Base-by-base conservation (phyloP, 2,113 vertebrate species). In the Ondatra zibethicus region DNA sequence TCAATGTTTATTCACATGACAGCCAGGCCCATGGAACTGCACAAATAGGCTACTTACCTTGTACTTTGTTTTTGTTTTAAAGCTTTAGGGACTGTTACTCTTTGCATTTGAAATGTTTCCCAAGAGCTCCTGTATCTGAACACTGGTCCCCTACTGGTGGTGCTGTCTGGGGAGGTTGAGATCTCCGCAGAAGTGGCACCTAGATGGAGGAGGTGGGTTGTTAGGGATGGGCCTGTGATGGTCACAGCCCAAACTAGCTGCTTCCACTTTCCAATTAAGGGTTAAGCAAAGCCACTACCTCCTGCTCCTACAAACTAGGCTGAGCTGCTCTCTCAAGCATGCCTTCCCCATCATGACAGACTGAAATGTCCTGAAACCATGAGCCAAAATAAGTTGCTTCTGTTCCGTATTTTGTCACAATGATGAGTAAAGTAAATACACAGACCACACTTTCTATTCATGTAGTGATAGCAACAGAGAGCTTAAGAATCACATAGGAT, bases 1-100 rank as follows among this genome's bases (percentile, higher is more conserved):
- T 91, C n/a, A 78, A 25, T 61, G 73, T 52, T 82, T 47, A 23
- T 87, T 88, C 86, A 50, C 76, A 42, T 73, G 14, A 90, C 36
- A 95, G 77, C 61, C 42, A 70, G 93, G 58, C 21, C 50, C 17
- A 50, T 2, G 85, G n/a, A 93, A 58, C 70, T 75, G 21, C 29
- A 72, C 13, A 89, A 94, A 14, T 23, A 70, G 31, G 23, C 36
- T 81, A 55, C 16, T 14, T 19, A 80, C 33, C 39, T 85, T 31
- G 45, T 84, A 70, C 66, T 90, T 80, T 27, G 29, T 85, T 85
- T 85, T 78, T 92, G 50, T 66, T 93, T 92, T 92, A 95, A 27
- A 84, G 70, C 91, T 75, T 96, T 1, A 66, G 75, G 85, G 6
- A 45, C 45, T 70, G 45, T 47, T 47, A 33, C 4, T 45, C 29